Evolutionary conservation across 2,888 invertebrate genomes (phyloP).

Genomic region (Megalurothrips usitatus): DNA sequence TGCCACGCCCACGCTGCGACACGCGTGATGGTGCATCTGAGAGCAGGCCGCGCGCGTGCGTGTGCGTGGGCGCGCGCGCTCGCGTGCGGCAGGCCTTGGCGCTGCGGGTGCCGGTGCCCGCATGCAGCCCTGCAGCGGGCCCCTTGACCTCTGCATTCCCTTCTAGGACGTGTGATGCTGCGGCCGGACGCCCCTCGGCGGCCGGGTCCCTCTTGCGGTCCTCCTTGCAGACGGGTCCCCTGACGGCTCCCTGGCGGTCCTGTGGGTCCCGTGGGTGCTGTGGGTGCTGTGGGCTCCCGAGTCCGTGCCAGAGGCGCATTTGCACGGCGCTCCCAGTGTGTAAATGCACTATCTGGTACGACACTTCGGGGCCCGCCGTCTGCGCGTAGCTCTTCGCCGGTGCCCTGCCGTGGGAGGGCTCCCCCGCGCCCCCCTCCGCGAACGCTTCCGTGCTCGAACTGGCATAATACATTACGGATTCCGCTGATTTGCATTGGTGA

Average conservation of each 20-base stretch:
- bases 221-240: not conserved
- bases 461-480: slow-evolving; percentile 8
- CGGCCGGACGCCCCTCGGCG: not conserved
- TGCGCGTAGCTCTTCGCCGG: slow-evolving; percentile 35
- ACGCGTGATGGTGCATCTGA: not conserved
- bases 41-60: too few relatives aligned
- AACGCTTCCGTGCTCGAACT: too few relatives aligned
- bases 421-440: too few relatives aligned
- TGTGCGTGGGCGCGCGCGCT: too few relatives aligned
- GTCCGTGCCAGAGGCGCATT: slow-evolving; percentile 98
- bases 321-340: slow-evolving; percentile 69
- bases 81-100: too few relatives aligned
- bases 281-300: slow-evolving; percentile 57
- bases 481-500: slow-evolving; percentile 12
- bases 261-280: slow-evolving; percentile 52
- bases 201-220: not conserved
- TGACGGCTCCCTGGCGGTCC: slow-evolving; percentile 47
- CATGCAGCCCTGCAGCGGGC: too few relatives aligned
- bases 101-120: too few relatives aligned
- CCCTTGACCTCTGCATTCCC: too few relatives aligned
- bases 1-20: not conserved
- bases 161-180: not conserved
- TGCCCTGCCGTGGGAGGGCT: slow-evolving; percentile 27
- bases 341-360: slow-evolving; percentile 99
- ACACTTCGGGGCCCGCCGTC: slow-evolving; percentile 71